Conservation (phyloP, 2,797 vertebrate genomes). For the Paratrypauchen microcephalus region DNA sequence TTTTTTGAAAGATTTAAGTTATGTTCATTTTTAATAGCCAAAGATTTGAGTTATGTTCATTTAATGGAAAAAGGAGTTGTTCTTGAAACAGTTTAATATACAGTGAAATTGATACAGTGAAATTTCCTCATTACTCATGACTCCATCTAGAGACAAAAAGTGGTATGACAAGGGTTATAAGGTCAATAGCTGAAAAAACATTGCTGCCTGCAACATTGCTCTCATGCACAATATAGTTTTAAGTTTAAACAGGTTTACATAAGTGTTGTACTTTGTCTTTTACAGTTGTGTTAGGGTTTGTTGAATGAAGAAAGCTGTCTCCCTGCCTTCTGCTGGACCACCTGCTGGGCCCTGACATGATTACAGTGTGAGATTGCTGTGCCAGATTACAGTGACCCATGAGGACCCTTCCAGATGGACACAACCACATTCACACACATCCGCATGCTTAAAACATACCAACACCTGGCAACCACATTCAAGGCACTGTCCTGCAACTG, state of each 20-base stretch:
- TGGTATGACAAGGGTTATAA: not conserved
- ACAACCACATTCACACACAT: slow-evolving; percentile 33
- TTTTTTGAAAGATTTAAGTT: not conserved
- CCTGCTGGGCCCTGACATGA: slow-evolving; percentile 70
- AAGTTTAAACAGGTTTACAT: not conserved
- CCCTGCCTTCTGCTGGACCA: slow-evolving; percentile 64
- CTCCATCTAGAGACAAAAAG: not conserved
- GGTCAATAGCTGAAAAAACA: not conserved
- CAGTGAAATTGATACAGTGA: no score
- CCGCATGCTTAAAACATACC: slow-evolving; percentile 29
- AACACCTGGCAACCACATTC: slow-evolving; percentile 62
- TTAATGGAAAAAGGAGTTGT: not conserved
- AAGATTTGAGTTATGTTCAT: not conserved
- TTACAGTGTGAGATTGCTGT: slow-evolving; percentile 71
- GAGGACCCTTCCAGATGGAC: slow-evolving; percentile 71
- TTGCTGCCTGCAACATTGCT: not conserved
- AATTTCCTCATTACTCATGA: not conserved
- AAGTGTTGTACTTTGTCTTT: not conserved
- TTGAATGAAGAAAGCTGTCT: slow-evolving; percentile 51
- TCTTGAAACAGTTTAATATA: not conserved
- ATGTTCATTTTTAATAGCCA: no score
- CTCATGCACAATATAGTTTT: not conserved
- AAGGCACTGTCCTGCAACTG: slow-evolving; percentile 41
- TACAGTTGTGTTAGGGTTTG: slow-evolving; percentile 16
- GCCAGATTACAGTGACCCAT: slow-evolving; percentile 74